Base-by-base conservation (phyloP, 2,113 vertebrate genomes). In the Perca flavescens region DNA sequence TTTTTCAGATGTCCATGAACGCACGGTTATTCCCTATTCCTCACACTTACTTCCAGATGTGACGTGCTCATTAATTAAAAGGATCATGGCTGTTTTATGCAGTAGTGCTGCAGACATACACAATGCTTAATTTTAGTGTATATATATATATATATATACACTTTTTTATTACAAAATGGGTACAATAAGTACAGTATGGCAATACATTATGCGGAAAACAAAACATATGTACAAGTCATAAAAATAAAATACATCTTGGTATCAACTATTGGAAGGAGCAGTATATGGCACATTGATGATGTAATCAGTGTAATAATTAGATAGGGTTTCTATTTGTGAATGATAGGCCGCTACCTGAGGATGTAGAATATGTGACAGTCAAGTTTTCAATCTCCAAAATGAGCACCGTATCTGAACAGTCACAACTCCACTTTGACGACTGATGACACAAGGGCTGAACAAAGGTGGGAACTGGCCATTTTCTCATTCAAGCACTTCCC, bases 211-310 rank as follows among this genome's bases (percentile, higher is more conserved):
- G 77, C 40, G 82, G 78, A 84, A 79, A 72, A 72, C 28, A 28
- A 89, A 89, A 94, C 94, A 90, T 97, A 96, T 97, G 95, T 96
- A 98, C 83, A 97, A 86, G 94, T 94, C 91, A 95, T 96, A 94
- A 97, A 97, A 98, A 97, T 97, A 98, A 96, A 99, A 96, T 97
- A 98, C 97, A 99, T 97, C 97, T 97, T 93, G 88, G 87, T 85
- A 95, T 94, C 94, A 88, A 93, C 54, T 89, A 64, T 54, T 82
- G 61, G 49, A 82, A 74, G 81, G 75, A 88, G 69, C 86, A 66
- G 78, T 84, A 75, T 84, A 78, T 86, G 78, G 85, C 74, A 77
- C 65, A 79, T 36, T 78, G 77, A 36, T 89, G 73, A 82, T 80
- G 52, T 72, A 54, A 52, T 82, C 64, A 79, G 54, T 70, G 54